Evolutionary conservation across 2,113 vertebrate species (phyloP).

Genomic region (Clinocottus analis): DNA sequence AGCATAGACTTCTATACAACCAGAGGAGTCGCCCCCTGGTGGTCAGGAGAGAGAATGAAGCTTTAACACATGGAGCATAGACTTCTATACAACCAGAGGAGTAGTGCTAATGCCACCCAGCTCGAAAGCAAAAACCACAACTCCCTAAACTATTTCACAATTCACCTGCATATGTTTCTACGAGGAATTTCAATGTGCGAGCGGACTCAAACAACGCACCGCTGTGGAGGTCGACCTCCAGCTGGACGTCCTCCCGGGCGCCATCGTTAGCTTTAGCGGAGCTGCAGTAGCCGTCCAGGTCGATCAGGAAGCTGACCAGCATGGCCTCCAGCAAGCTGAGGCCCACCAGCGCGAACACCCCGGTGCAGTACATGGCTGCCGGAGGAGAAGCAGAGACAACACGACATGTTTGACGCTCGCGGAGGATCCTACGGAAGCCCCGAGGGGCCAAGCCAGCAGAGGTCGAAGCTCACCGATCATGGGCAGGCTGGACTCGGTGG

Average conservation of each 20-base stretch:
- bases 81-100: too few relatives aligned
- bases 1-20: too few relatives aligned
- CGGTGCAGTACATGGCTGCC: slow-evolving; percentile 78
- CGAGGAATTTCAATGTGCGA: too few relatives aligned
- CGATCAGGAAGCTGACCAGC: slow-evolving; percentile 70
- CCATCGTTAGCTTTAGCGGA: neutral
- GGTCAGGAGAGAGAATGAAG: too few relatives aligned
- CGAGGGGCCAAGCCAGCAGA: neutral
- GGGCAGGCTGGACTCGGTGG: slow-evolving; percentile 79
- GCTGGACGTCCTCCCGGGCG: neutral
- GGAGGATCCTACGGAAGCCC: neutral
- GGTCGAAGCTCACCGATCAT: slow-evolving; percentile 83
- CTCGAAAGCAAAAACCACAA: too few relatives aligned
- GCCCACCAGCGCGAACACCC: slow-evolving; percentile 81
- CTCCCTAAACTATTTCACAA: too few relatives aligned
- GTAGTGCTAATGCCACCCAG: too few relatives aligned
- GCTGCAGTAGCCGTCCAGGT: slow-evolving; percentile 17
- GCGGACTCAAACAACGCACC: slow-evolving; percentile 32
- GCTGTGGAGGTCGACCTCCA: neutral
- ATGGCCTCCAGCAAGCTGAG: slow-evolving; percentile 81
- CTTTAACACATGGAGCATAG: too few relatives aligned
- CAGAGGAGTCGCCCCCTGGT: too few relatives aligned
- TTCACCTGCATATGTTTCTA: too few relatives aligned
- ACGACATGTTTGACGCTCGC: neutral
- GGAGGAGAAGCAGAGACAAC: slow-evolving; percentile 3